Conservation (phyloP, 2,113 vertebrate genomes). For the Excalfactoria chinensis region DNA sequence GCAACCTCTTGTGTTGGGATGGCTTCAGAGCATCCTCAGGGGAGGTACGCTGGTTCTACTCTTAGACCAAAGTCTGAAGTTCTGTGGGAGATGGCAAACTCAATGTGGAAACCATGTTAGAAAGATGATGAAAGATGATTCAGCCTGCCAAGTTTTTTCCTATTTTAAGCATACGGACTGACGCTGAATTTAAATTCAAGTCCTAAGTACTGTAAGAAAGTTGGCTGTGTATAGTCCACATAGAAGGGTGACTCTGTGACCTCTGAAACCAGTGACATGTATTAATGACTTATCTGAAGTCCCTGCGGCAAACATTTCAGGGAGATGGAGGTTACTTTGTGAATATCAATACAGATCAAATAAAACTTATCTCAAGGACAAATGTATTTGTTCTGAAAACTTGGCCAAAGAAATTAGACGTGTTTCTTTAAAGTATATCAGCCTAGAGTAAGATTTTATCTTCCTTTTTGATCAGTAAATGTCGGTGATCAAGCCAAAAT, state of each 20-base stretch:
- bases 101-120: background rate
- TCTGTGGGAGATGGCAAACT: background rate
- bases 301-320: constrained; percentile 16
- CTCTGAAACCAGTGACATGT: background rate
- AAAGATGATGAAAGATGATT: background rate
- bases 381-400: constrained; percentile 16
- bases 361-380: constrained; percentile 37
- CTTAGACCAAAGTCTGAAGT: background rate
- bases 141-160: background rate
- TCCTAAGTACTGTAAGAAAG: background rate
- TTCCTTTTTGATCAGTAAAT: background rate
- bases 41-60: background rate
- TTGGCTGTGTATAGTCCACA: background rate
- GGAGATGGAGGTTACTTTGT: constrained; percentile 12
- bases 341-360: constrained; percentile 58
- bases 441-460: background rate
- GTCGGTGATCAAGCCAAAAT: background rate
- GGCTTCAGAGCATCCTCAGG: background rate
- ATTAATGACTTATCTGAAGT: constrained; percentile 34
- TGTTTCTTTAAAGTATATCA: background rate
- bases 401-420: constrained; percentile 1
- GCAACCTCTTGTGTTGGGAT: background rate
- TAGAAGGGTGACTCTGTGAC: background rate
- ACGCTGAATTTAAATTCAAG: constrained; percentile 21
- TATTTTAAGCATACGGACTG: background rate